Evolutionary conservation across 2,797 vertebrate species (phyloP).

Genomic region (Trachops cirrhosus): DNA sequence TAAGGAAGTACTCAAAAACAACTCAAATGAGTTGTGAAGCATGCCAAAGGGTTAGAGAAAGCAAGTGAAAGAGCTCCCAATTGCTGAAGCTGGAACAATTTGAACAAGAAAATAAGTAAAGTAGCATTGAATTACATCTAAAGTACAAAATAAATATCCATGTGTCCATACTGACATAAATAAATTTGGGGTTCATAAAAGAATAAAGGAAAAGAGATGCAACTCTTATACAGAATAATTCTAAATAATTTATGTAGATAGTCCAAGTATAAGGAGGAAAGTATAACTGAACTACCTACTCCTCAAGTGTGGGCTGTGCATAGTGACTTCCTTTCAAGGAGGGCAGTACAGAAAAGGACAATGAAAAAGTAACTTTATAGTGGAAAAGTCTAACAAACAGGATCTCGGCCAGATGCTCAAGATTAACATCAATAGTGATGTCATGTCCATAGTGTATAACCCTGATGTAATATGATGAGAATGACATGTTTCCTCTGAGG

Average conservation of each 20-base stretch:
- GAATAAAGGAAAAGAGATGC: neutral
- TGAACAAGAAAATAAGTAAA: neutral
- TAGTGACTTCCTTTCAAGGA: neutral
- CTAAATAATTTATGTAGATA: neutral
- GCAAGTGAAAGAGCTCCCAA: neutral
- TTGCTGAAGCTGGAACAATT: neutral
- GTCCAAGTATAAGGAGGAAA: neutral
- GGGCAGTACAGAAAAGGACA: neutral
- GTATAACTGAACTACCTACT: neutral
- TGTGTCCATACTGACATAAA: neutral
- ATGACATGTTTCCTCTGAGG: neutral
- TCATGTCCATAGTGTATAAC: neutral
- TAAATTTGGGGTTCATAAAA: neutral
- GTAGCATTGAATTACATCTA: neutral
- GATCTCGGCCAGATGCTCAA: neutral
- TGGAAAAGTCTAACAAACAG: neutral
- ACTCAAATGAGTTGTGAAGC: neutral
- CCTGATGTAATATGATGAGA: neutral
- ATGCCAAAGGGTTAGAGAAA: neutral
- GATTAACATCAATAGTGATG: neutral
- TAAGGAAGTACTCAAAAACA: neutral
- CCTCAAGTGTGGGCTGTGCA: neutral
- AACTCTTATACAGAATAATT: neutral
- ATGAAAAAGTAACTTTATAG: neutral
- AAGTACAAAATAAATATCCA: neutral